These are phyloP conservation scores for Eptatretus atami DNA, from an alignment of 2,797 vertebrate genomes.

Conservation along the genomic window DNA sequence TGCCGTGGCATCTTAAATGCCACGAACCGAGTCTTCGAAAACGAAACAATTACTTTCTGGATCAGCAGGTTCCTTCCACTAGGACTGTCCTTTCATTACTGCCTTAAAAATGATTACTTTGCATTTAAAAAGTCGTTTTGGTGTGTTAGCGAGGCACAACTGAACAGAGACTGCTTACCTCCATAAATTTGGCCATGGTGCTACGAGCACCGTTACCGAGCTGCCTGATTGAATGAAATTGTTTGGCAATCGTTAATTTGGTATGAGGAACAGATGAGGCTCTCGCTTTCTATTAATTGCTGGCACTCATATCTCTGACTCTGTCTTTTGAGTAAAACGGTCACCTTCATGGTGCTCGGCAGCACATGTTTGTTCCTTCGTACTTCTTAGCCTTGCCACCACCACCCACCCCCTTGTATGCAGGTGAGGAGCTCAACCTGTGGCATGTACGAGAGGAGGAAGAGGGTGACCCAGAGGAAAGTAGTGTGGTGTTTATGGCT, in stretches of 20 bases:
- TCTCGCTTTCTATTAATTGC: no score
- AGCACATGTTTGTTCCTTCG: background rate
- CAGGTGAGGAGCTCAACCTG: slow-evolving; percentile 29
- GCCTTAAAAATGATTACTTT: slow-evolving; percentile 6
- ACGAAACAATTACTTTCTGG: no score
- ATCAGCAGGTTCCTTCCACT: no score
- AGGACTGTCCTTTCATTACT: background rate
- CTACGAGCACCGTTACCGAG: no score
- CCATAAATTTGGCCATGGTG: background rate
- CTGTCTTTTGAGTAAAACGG: no score
- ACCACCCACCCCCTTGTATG: slow-evolving; percentile 7
- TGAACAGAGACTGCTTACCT: background rate
- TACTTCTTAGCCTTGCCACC: background rate
- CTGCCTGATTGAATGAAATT: no score
- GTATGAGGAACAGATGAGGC: no score
- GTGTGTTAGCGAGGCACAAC: background rate
- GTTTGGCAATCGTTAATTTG: no score
- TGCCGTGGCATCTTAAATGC: no score
- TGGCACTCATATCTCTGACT: no score
- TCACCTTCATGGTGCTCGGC: background rate
- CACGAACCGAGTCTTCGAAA: no score
- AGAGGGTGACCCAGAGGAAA: slow-evolving; percentile 56
- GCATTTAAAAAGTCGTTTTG: slow-evolving; percentile 3
- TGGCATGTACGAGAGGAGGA: slow-evolving; percentile 48
- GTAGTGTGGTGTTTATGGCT: slow-evolving; percentile 69